Evolutionary conservation across 2,888 invertebrate species (phyloP), one percentile per base, ranked within the genome.

Genomic region (Adelphocoris suturalis): DNA sequence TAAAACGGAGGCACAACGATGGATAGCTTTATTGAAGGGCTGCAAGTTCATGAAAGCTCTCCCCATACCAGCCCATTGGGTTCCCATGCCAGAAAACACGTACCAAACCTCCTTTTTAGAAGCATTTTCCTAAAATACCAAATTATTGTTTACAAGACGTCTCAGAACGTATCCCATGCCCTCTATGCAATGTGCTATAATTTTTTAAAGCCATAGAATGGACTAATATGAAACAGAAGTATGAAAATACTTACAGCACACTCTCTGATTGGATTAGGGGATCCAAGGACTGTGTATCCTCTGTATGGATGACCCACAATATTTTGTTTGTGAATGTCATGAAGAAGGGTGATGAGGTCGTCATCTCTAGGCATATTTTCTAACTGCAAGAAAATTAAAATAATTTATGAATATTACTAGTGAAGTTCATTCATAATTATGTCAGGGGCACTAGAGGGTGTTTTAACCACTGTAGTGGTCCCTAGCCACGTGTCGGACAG

Each of bases 61-160:
- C 16, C 96, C 99, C 99, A 99, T 99, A 92, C 98, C 98, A 84
- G 97, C 95, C 99, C 99, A 99, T 94, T 99, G 99, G 68, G 97
- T 97, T 19, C 99, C 99, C 99, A 99, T 99, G 90, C 99, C 99
- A 81, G 98, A 97, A 94, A 98, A 99, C 91, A 99, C 95, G 94
- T 96, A 99, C 98, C 99, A 99, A 88, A 99, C 94, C 0, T 99
- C 98, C 16, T 97, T 95, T 91, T 95, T 95, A 96, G 16, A 94
- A 94, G 13, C 94, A 93, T 90, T 90, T 76, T 91, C 91, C 90
- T 84, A 13, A 27, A 88, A 88, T 46, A 82, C 7, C 0, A 37
- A 37, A 37, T 37, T 4, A 37, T 37, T 37, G 27, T 14, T n/a
- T 4, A 37, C 37, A 37, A 37, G 2, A 37, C 7, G 37, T 37